phyloP scores from a whole-genome alignment of 2,113 vertebrate genomes.

The Spilogale gracilis region DNA sequence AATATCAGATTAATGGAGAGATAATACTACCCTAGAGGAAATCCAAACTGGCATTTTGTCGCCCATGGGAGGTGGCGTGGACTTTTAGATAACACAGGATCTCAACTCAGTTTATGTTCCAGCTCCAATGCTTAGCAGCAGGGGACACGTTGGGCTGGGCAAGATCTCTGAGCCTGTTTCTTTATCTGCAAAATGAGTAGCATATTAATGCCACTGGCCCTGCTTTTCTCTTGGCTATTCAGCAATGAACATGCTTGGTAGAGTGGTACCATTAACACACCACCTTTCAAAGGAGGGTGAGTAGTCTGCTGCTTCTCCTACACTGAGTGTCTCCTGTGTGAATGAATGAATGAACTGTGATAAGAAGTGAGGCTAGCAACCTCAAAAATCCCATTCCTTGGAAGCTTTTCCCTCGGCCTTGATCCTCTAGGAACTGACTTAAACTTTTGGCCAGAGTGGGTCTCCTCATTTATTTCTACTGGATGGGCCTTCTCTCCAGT shows the following conservation, averaged over 20 bases:
- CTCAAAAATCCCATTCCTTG: slow-evolving; percentile 12
- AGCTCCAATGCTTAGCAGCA: neutral
- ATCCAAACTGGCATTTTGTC: neutral
- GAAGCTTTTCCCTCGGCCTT: slow-evolving; percentile 1
- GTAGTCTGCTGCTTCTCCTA: neutral
- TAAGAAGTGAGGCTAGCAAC: neutral
- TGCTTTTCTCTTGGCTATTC: neutral
- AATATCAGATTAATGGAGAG: slow-evolving; percentile 54
- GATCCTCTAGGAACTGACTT: neutral
- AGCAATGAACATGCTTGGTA: neutral
- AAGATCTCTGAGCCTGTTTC: neutral
- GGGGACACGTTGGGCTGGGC: neutral
- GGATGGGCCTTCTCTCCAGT: neutral
- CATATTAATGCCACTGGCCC: neutral
- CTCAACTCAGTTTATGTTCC: slow-evolving; percentile 27
- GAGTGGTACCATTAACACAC: neutral
- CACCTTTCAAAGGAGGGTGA: neutral
- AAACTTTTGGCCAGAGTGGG: neutral
- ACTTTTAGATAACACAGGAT: neutral
- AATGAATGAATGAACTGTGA: neutral
- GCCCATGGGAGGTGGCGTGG: neutral
- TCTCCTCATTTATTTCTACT: slow-evolving; percentile 30
- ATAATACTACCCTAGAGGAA: slow-evolving; percentile 44
- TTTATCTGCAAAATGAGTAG: neutral
- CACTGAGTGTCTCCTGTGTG: neutral